These are phyloP conservation scores for Pseudomyrmex pallidus DNA, from an alignment of 1,140 invertebrate species.

Conservation along the genomic window DNA sequence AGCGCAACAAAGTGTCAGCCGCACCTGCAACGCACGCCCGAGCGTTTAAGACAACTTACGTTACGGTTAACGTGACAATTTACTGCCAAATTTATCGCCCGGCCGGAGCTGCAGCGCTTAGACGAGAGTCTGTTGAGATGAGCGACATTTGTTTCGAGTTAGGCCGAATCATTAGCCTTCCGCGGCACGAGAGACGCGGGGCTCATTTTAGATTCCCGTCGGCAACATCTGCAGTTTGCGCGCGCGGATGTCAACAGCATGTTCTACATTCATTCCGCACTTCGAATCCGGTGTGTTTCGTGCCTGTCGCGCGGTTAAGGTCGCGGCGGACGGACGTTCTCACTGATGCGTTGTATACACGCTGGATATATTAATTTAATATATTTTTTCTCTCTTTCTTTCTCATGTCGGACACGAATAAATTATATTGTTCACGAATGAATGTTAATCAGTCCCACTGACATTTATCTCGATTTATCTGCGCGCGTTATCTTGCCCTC, in stretches of 20 bases:
- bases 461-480: too few relatives aligned
- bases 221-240: slow-evolving; percentile 38
- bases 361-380: too few relatives aligned
- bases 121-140: slow-evolving; percentile 7
- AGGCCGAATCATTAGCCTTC: slow-evolving; percentile 46
- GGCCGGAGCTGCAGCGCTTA: background rate
- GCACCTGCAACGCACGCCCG: slow-evolving; percentile 17
- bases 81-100: slow-evolving; percentile 53
- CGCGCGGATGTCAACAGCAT: slow-evolving; percentile 3
- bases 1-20: slow-evolving; percentile 26
- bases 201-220: slow-evolving; percentile 52
- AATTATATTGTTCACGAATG: too few relatives aligned
- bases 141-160: slow-evolving; percentile 59
- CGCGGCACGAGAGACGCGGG: slow-evolving; percentile 6
- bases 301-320: slow-evolving; percentile 6
- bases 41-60: slow-evolving; percentile 49
- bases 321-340: background rate
- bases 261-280: slow-evolving; percentile 9
- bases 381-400: too few relatives aligned
- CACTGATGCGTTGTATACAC: too few relatives aligned
- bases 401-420: too few relatives aligned
- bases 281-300: background rate
- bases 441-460: too few relatives aligned
- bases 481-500: too few relatives aligned
- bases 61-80: slow-evolving; percentile 48